Percentiles rank a stretch among this genome's conserved stretches.
These are phyloP conservation scores for Ernsta delagoae DNA, from an alignment of 2,888 invertebrate genomes.

Conservation along the genomic window DNA sequence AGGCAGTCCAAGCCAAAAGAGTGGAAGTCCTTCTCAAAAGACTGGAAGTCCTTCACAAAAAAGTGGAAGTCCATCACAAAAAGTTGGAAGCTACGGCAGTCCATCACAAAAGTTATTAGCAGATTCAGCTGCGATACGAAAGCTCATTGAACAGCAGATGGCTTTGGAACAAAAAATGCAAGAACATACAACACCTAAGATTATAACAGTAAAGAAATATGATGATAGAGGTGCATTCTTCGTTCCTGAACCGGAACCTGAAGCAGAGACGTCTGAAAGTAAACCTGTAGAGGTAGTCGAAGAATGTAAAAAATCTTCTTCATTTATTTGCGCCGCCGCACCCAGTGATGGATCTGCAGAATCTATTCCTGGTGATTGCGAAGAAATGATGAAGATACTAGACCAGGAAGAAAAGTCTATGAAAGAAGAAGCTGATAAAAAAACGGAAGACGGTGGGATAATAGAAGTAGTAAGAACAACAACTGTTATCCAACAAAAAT, in stretches of 20 bases:
- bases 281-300: slow-evolving; percentile 63
- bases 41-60: slow-evolving; percentile 79
- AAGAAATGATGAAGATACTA: slow-evolving; percentile 84
- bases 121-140: slow-evolving; percentile 78
- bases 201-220: slow-evolving; percentile 77
- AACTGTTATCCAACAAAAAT: slow-evolving; percentile 76
- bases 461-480: slow-evolving; percentile 77
- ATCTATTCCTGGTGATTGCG: slow-evolving; percentile 85
- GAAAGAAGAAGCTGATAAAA: slow-evolving; percentile 54
- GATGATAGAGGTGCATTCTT: slow-evolving; percentile 80
- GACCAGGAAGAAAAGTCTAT: slow-evolving; percentile 80
- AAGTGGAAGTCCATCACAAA: slow-evolving; percentile 78
- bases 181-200: slow-evolving; percentile 67
- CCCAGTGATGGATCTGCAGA: slow-evolving; percentile 79
- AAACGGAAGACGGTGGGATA: slow-evolving; percentile 64
- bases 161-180: slow-evolving; percentile 73
- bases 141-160: slow-evolving; percentile 79
- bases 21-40: slow-evolving; percentile 64
- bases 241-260: slow-evolving; percentile 68
- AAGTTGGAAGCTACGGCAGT: slow-evolving; percentile 74
- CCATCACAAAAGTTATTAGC: slow-evolving; percentile 77
- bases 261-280: slow-evolving; percentile 51
- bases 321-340: slow-evolving; percentile 77
- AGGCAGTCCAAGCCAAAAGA: slow-evolving; percentile 72
- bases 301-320: slow-evolving; percentile 71